Conservation (phyloP, 2,888 invertebrate species). For the Catonia carolina region DNA sequence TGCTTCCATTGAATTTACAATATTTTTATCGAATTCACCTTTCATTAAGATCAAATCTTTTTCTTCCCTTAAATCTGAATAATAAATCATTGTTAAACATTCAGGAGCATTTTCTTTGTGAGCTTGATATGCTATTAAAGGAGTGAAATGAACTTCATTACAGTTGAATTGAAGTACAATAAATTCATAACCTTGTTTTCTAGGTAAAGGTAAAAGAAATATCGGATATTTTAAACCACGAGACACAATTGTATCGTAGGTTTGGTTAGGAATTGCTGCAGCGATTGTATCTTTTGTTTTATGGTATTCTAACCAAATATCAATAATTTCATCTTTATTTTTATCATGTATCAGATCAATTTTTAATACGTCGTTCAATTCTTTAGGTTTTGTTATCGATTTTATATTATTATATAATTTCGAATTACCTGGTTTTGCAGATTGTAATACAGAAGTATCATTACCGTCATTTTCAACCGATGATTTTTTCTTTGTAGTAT, state of each 20-base stretch:
- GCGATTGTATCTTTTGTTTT: constrained; percentile 67
- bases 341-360: constrained; percentile 66
- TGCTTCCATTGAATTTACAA: constrained; percentile 68
- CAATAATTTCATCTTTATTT: constrained; percentile 59
- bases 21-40: constrained; percentile 77
- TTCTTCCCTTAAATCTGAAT: constrained; percentile 60
- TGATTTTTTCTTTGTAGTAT: constrained; percentile 37
- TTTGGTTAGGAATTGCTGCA: constrained; percentile 58
- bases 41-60: constrained; percentile 76
- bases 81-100: constrained; percentile 73
- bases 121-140: constrained; percentile 73
- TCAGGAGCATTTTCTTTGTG: constrained; percentile 86
- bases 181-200: constrained; percentile 80
- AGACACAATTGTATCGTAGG: constrained; percentile 53
- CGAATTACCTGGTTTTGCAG: constrained; percentile 21
- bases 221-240: constrained; percentile 56
- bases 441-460: constrained; percentile 43
- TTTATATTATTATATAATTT: background rate
- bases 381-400: constrained; percentile 28
- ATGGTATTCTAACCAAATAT: constrained; percentile 77
- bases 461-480: background rate
- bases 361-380: constrained; percentile 66
- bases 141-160: constrained; percentile 74
- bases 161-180: constrained; percentile 67
- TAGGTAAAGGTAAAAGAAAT: constrained; percentile 73